A percentile compares a stretch with the other conserved stretches of the same genome.
These are phyloP conservation scores for Bradypodion pumilum DNA, from an alignment of 2,797 vertebrate genomes.

Conservation along the genomic window DNA sequence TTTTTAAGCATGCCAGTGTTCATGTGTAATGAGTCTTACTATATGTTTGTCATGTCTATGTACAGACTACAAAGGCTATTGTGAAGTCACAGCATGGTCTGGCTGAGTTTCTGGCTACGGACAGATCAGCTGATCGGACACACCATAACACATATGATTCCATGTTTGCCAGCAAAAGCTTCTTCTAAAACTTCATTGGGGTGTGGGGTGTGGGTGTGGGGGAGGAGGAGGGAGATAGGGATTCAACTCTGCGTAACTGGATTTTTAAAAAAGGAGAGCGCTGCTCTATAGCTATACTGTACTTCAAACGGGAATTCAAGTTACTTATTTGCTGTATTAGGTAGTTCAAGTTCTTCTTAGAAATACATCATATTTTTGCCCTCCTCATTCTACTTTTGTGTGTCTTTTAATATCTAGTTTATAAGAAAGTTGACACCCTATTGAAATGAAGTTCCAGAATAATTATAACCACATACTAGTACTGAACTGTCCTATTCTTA, in stretches of 20 bases:
- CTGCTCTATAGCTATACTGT: too few species aligned
- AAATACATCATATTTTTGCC: background rate
- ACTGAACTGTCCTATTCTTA: background rate
- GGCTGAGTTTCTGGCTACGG: constrained; percentile 77
- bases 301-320: constrained; percentile 4
- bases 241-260: too few species aligned
- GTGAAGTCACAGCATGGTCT: constrained; percentile 68
- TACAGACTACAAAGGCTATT: constrained; percentile 70
- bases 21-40: constrained; percentile 69
- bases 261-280: too few species aligned
- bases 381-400: background rate
- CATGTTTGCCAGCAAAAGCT: constrained; percentile 66
- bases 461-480: background rate
- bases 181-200: too few species aligned
- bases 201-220: too few species aligned
- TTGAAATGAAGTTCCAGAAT: background rate
- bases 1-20: constrained; percentile 71
- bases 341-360: background rate
- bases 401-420: background rate
- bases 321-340: constrained; percentile 32
- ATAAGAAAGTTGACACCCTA: background rate
- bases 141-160: constrained; percentile 79
- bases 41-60: too few species aligned
- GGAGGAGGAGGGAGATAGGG: too few species aligned
- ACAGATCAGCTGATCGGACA: constrained; percentile 77